phyloP scores from a whole-genome alignment of 1,140 invertebrate genomes.

The Helicoverpa zea region DNA sequence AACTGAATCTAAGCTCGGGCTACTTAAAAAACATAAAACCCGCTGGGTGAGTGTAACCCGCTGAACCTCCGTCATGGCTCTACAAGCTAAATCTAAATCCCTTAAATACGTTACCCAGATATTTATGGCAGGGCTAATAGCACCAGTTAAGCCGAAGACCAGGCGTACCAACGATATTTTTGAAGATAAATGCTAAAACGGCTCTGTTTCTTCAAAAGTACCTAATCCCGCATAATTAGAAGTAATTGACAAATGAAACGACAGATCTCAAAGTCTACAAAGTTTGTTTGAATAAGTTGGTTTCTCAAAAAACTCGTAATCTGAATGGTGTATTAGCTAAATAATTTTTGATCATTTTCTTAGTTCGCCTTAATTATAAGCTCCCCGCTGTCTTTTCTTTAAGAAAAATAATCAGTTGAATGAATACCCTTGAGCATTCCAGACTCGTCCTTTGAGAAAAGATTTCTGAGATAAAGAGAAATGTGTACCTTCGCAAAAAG shows the following conservation, averaged over 20 bases:
- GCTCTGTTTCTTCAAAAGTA: conserved; percentile 33
- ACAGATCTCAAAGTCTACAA: conserved; percentile 7
- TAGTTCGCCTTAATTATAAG: conserved; percentile 66
- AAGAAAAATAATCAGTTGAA: conserved; percentile 81
- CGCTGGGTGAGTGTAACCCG: conserved; percentile 60
- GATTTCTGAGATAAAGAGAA: conserved; percentile 79
- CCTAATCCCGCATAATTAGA: conserved; percentile 33
- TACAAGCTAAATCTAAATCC: conserved; percentile 82
- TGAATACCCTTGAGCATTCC: conserved; percentile 78
- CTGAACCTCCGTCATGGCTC: conserved; percentile 78
- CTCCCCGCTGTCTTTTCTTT: conserved; percentile 65
- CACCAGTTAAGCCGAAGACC: conserved; percentile 70
- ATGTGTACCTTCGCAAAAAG: conserved; percentile 69
- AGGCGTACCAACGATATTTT: conserved; percentile 48
- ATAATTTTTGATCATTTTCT: conserved; percentile 49
- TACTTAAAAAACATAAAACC: conserved; percentile 60
- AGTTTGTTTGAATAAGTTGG: background rate
- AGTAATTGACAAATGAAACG: conserved; percentile 35
- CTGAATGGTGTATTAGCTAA: conserved; percentile 5
- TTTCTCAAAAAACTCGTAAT: conserved; percentile 19
- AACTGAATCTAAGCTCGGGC: conserved; percentile 43
- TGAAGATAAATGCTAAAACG: conserved; percentile 42
- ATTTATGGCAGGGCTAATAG: conserved; percentile 83
- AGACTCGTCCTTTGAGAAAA: conserved; percentile 75
- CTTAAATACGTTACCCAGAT: conserved; percentile 81